Evolutionary conservation across 2,888 invertebrate species (phyloP).

Genomic region (Heliconius hortense): DNA sequence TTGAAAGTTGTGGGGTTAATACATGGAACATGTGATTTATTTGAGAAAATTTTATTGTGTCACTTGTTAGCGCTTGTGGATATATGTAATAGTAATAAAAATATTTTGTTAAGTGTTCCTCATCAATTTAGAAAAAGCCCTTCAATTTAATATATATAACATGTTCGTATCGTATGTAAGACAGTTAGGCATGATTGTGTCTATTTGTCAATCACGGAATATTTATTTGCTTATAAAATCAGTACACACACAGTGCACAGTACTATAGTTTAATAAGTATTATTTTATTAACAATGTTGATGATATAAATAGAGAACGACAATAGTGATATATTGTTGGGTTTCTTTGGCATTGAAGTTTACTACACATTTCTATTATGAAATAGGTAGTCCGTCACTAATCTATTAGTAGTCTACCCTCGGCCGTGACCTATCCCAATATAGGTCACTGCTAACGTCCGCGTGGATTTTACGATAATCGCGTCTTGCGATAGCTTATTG

Average conservation of each 20-base stretch:
- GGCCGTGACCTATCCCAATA: constrained; percentile 73
- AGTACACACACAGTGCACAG: too few species aligned
- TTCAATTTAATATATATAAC: too few species aligned
- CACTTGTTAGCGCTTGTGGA: background rate
- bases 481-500: constrained; percentile 72
- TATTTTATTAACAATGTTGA: background rate
- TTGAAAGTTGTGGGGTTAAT: constrained; percentile 16
- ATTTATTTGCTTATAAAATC: background rate
- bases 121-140: too few species aligned
- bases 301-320: background rate
- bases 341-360: background rate
- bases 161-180: too few species aligned
- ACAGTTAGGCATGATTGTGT: background rate
- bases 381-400: constrained; percentile 30
- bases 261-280: background rate
- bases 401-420: constrained; percentile 59
- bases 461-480: constrained; percentile 76
- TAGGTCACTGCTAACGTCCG: constrained; percentile 73
- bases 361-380: constrained; percentile 4
- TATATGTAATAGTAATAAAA: background rate
- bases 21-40: background rate
- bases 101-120: too few species aligned
- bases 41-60: background rate
- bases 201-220: background rate
- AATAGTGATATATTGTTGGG: background rate